Percentiles rank a stretch among this genome's conserved stretches.
Evolutionary conservation across 2,888 invertebrate genomes (phyloP).

Genomic region (Eupithecia centaureata): DNA sequence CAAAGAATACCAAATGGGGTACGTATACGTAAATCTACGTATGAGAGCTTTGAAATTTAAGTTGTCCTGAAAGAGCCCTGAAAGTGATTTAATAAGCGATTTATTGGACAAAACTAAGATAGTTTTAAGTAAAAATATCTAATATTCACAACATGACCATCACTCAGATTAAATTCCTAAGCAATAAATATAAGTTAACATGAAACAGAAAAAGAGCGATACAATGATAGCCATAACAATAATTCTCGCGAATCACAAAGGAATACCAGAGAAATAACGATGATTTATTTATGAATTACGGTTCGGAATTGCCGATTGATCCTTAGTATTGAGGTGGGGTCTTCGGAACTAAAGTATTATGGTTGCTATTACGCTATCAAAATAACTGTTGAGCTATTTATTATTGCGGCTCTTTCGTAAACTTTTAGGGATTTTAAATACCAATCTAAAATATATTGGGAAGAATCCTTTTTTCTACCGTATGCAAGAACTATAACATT

Average conservation of each 20-base stretch:
- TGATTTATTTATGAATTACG: conserved; percentile 50
- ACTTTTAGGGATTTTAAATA: not conserved
- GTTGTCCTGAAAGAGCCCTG: no score
- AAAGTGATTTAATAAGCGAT: no score
- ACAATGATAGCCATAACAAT: conserved; percentile 29
- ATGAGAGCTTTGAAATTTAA: no score
- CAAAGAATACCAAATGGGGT: no score
- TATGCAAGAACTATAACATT: not conserved
- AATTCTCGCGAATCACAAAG: conserved; percentile 35
- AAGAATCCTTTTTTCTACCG: not conserved
- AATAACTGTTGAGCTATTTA: conserved; percentile 28
- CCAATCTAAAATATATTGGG: not conserved
- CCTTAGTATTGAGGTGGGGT: conserved; percentile 31
- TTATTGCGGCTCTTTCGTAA: conserved; percentile 13
- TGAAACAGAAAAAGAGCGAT: conserved; percentile 17
- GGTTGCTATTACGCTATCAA: conserved; percentile 30
- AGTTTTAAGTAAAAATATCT: not conserved
- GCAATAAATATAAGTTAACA: conserved; percentile 14
- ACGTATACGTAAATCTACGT: no score
- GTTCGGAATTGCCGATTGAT: conserved; percentile 38
- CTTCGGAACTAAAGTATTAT: conserved; percentile 25
- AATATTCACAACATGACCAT: not conserved
- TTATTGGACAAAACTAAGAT: no score
- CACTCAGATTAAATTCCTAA: conserved; percentile 4
- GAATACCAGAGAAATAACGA: conserved; percentile 44